Conservation (phyloP, 1,140 invertebrate species). For the Micrasema longulum region DNA sequence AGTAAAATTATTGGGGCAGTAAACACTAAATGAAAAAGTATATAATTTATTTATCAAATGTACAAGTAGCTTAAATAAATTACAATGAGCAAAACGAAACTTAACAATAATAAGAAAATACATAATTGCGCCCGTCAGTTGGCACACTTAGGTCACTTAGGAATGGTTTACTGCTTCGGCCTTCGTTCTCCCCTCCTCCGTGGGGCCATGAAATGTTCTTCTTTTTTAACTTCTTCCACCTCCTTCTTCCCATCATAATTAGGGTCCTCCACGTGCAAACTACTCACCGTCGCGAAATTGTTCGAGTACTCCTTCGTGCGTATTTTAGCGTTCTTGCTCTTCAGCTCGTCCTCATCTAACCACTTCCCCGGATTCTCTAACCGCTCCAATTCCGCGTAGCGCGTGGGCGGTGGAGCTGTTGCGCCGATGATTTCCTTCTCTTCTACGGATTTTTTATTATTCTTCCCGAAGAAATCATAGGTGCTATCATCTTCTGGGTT, state of each 20-base stretch:
- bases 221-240: background rate
- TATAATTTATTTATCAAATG: constrained; percentile 45
- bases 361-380: constrained; percentile 40
- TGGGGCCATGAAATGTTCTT: too few relatives aligned
- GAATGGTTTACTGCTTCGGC: background rate
- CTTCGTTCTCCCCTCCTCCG: background rate
- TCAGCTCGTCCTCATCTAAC: constrained; percentile 31
- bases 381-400: constrained; percentile 45
- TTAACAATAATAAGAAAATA: constrained; percentile 40
- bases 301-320: constrained; percentile 50
- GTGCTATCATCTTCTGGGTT: constrained; percentile 44
- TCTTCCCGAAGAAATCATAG: constrained; percentile 49
- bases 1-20: too few relatives aligned
- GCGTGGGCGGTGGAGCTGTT: constrained; percentile 44
- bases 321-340: constrained; percentile 46
- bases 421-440: constrained; percentile 36
- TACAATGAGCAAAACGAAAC: constrained; percentile 47
- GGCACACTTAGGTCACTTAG: constrained; percentile 4
- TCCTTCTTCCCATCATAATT: constrained; percentile 41
- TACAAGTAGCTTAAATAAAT: constrained; percentile 43
- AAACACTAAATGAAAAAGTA: constrained; percentile 23
- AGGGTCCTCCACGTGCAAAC: constrained; percentile 45
- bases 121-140: constrained; percentile 2
- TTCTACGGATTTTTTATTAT: constrained; percentile 37
- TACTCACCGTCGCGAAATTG: constrained; percentile 46